Evolutionary conservation across 2,888 invertebrate species (phyloP), one percentile per base, ranked within the genome.

Genomic region (Sialis lutaria): DNA sequence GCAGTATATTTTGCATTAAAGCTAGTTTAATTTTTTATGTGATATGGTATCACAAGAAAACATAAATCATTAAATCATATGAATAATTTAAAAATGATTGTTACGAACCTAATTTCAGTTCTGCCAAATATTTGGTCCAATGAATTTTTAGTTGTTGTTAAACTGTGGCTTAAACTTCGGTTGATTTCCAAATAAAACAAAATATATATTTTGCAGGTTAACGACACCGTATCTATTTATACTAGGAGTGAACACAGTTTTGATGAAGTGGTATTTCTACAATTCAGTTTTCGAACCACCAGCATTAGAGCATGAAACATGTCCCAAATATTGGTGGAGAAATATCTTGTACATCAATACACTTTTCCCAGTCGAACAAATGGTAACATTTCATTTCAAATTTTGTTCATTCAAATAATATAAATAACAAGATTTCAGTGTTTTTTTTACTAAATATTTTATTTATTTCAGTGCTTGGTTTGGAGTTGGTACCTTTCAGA

Each of bases 401-500:
- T 44, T 10, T 34, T 42, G 31, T 12, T 8, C 7, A 22, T 22
- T 4, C 4, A 22, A 22, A 22, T 4, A 22, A 22, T 4, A 22
- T 22, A 22, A 22, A 22, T 22, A 22, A 22, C 4, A 22, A 22
- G 22, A 22, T 22, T 22, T 22, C 2, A 22, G 22, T 22, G 22
- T 22, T 22, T 22, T 22, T 22, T 22, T 22, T 22, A 22, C 22
- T 4, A 22, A 22, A 22, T 22, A 22, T 22, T 22, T 2, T 22
- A 22, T 22, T 22, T 22, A 22, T 22, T 22, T 22, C 68, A 88
- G 87, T 89, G 88, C 61, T 88, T 89, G 88, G 62, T 88, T 34
- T 89, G 88, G 88, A 88, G 87, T 68, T 89, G 88, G 88, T 88
- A 89, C 59, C 67, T 89, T 42, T 83, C 88, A 1, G 86, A 88